Percentiles rank a stretch among this genome's conserved stretches.
Evolutionary conservation across 2,888 invertebrate species (phyloP).

Genomic region (Ichneumoninae sp.): DNA sequence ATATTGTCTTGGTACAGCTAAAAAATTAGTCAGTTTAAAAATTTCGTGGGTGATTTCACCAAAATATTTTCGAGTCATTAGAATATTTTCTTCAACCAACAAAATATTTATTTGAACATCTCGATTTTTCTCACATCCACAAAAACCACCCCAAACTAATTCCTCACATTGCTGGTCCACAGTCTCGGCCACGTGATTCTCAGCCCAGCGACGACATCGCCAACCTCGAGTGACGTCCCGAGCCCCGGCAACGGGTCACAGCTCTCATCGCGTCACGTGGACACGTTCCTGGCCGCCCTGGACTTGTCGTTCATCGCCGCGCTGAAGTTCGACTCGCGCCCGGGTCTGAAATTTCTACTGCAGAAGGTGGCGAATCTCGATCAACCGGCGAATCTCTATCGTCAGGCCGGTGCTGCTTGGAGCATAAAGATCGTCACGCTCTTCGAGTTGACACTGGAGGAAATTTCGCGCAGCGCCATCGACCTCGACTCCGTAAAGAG

Average conservation of each 20-base stretch:
- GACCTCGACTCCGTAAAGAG: slow-evolving; percentile 78
- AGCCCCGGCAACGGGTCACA: slow-evolving; percentile 77
- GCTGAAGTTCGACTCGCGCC: slow-evolving; percentile 94
- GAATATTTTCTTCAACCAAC: too few species aligned
- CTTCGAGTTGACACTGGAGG: slow-evolving; percentile 93
- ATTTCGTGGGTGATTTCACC: too few species aligned
- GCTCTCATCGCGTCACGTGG: slow-evolving; percentile 87
- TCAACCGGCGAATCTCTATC: slow-evolving; percentile 95
- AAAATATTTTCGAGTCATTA: too few species aligned
- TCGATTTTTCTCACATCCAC: background rate
- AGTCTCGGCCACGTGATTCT: slow-evolving; percentile 84
- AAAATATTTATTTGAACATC: too few species aligned
- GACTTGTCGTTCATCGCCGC: slow-evolving; percentile 93
- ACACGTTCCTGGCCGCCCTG: slow-evolving; percentile 91
- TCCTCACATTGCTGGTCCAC: slow-evolving; percentile 46
- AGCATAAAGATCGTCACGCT: slow-evolving; percentile 94
- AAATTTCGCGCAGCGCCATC: slow-evolving; percentile 84
- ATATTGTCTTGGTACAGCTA: too few species aligned
- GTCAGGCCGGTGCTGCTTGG: slow-evolving; percentile 96
- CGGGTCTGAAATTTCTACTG: slow-evolving; percentile 96
- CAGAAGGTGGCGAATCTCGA: slow-evolving; percentile 96
- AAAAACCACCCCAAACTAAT: background rate
- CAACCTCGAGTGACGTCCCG: slow-evolving; percentile 68
- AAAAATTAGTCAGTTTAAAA: too few species aligned
- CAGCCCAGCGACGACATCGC: slow-evolving; percentile 75